Evolutionary conservation across 2,888 invertebrate species (phyloP), one percentile per base, ranked within the genome.

Genomic region (Tetanocera ferruginea): DNA sequence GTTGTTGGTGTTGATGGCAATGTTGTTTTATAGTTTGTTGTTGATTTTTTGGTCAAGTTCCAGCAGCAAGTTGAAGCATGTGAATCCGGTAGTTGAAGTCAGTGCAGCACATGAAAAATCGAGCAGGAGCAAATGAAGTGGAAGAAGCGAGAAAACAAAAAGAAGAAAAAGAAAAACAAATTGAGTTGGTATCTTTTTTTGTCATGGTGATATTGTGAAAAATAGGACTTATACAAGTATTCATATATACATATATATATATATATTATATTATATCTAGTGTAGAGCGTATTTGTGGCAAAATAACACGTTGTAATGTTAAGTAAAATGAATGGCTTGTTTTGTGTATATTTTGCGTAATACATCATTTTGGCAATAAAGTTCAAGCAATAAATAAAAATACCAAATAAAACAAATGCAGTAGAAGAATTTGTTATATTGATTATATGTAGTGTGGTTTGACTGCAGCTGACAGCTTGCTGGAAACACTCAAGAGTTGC

Each of bases 1-100:
- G 76, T 78, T 79, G 74, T 66, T 57, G 76, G 19, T 76, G 69
- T 80, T 64, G 76, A 69, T 77, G 76, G 64, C 60, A 23, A 43
- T 62, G 71, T 80, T 66, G 76, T 49, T 76, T 71, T 69, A 62
- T 77, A 76, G 28, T 76, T 71, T 55, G 51, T 77, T 23, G 28
- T 57, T 28, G 57, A 78, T 76, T 52, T 78, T 74, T 60, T 76
- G 74, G 64, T 76, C 71, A 52, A 57, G 70, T 67, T 75, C 69
- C 66, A 51, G 31, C 51, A 52, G 19, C 28, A 66, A 66, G 51
- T 64, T 34, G 17, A 11, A 49, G 51, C 52, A 75, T 66, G 74
- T 75, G 66, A 52, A 52, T 75, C 75, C 75, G 75, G 64, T 75
- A 49, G 74, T 51, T 49, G 62, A 51, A 31, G 43, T 51, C 25